These are phyloP conservation scores for Pontoporia blainvillei DNA, from an alignment of 2,113 vertebrate species.

Conservation along the genomic window DNA sequence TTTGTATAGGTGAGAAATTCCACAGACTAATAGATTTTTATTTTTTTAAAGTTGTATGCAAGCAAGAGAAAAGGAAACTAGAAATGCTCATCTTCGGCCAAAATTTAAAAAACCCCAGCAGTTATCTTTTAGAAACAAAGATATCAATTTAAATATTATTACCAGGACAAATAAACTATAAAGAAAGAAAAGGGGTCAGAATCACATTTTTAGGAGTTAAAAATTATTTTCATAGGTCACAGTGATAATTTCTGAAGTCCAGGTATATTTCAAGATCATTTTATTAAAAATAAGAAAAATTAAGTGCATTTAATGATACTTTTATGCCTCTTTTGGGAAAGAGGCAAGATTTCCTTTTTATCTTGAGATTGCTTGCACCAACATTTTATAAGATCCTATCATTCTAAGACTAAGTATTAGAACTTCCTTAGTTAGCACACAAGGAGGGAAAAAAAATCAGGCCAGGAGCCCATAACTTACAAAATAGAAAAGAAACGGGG, in stretches of 20 bases:
- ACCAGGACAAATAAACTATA: neutral
- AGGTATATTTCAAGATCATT: neutral
- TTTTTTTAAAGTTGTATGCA: neutral
- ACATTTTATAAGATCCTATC: neutral
- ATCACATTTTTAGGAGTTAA: neutral
- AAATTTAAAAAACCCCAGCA: neutral
- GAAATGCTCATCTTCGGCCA: neutral
- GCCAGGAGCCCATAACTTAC: neutral
- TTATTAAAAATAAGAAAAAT: neutral
- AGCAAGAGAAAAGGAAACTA: neutral
- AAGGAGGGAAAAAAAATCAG: neutral
- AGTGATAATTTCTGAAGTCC: neutral
- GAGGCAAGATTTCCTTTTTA: neutral
- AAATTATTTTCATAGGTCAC: neutral
- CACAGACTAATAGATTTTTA: neutral
- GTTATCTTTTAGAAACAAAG: neutral
- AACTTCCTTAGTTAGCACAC: neutral
- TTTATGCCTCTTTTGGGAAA: neutral
- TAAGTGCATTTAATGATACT: neutral
- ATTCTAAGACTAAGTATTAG: neutral
- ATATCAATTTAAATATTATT: neutral
- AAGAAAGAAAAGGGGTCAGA: neutral
- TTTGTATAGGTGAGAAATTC: neutral
- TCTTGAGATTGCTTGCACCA: neutral
- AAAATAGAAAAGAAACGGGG: neutral